Evolutionary conservation across 2,888 invertebrate genomes (phyloP), one percentile per base, ranked within the genome.

Genomic region (Abrostola tripartita): DNA sequence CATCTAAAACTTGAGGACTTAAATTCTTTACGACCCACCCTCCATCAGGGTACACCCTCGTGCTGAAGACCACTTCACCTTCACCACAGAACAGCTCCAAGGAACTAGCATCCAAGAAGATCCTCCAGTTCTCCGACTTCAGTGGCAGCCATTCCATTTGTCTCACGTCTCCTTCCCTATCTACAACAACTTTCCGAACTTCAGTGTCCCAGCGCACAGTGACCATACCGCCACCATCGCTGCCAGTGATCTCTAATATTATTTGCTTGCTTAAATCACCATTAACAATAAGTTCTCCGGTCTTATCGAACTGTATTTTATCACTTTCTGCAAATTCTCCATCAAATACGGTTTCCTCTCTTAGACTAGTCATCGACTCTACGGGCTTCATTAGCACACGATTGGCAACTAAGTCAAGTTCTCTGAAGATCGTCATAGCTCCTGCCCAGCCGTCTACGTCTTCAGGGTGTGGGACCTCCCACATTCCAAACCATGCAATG

Each of bases 11-110:
- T 68, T 92, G 91, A 5, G 82, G 74, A 44, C 92, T 90, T 8
- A 84, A 57, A 85, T 92, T 94, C 0, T 81, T 90, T 0, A 94
- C 67, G 12, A 68, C 81, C 93, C 93, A 93, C 6, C 85, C 86
- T 7, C 93, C 93, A 5, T 89, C 84, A 38, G 92, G 91, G 58
- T 83, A 93, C 0, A 90, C 85, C 56, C 94, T 85, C n/a, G 84
- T 87, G 66, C 94, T 94, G 74, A 94, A 92, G 0, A 94, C 93
- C 0, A 91, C 93, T 61, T 94, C 94, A 0, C 94, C 94, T 69
- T 92, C 91, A 0, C 94, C 94, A 54, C 94, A 94, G 81, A 94
- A 94, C 49, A 93, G 67, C 69, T 94, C 94, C 60, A 94, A 37
- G 2, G 93, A 93, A 74, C 93, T 92, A 5, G 93, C 83, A 61